phyloP scores from a whole-genome alignment of 1,140 invertebrate species.

The Cryptotermes secundus region DNA sequence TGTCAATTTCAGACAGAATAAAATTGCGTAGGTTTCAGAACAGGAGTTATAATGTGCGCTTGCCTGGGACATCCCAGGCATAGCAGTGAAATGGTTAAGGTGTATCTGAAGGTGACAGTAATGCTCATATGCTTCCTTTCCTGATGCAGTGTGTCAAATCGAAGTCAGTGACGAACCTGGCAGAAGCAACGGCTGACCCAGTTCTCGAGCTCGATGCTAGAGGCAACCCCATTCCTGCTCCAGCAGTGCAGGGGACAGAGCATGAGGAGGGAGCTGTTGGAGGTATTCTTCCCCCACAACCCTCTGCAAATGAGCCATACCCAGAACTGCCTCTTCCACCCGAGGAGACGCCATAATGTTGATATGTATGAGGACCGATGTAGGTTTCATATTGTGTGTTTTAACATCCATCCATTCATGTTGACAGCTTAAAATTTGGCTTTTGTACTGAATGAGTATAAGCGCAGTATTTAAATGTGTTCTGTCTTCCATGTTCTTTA shows the following conservation, averaged over 20 bases:
- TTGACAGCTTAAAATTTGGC: conserved; percentile 5
- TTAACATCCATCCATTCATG: conserved; percentile 1
- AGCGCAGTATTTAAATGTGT: not conserved
- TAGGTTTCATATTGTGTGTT: not conserved
- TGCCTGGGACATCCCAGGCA: too few species aligned
- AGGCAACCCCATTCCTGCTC: conserved; percentile 51
- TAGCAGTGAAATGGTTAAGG: too few species aligned
- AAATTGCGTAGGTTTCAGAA: too few species aligned
- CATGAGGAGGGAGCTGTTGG: conserved; percentile 49
- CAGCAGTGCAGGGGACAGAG: conserved; percentile 31
- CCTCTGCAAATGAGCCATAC: conserved; percentile 35
- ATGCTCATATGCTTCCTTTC: not conserved
- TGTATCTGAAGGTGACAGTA: too few species aligned
- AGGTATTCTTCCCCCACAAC: conserved; percentile 39
- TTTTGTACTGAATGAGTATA: not conserved
- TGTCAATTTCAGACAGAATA: too few species aligned
- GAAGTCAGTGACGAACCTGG: conserved; percentile 91
- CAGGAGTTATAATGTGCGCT: too few species aligned
- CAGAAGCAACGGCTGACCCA: conserved; percentile 88
- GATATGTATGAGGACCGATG: not conserved
- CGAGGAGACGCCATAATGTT: conserved; percentile 18
- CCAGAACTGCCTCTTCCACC: conserved; percentile 29
- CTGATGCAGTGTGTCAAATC: conserved; percentile 83
- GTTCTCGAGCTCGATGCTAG: conserved; percentile 64
- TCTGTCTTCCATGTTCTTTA: not conserved